Evolutionary conservation across 2,797 vertebrate species (phyloP), one percentile per base, ranked within the genome.

Genomic region (Sphaeramia orbicularis): DNA sequence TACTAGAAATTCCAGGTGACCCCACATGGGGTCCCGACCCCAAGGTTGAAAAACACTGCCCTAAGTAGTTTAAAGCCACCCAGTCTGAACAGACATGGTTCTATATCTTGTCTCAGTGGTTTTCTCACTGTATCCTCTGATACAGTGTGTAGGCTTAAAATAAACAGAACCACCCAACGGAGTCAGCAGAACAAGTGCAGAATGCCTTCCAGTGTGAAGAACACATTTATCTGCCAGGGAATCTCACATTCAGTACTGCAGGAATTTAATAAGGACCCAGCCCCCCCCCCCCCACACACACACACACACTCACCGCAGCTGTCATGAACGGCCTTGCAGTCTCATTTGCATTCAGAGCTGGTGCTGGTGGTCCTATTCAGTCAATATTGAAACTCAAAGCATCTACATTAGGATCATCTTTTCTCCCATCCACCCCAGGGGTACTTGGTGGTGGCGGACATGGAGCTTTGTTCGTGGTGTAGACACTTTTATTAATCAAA

Each of bases 401-500:
- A 62, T 87, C 89, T 81, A 89, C 88, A 88, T 92, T 83, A 85
- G 83, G 84, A 92, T 89, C 85, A 82, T 91, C 86, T 88, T 88
- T 89, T 92, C 76, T 88, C 78, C 60, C 71, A 61, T 90, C 84
- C 82, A 78, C 90, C 83, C 85, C 79, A 66, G 85, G 87, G 90
- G 83, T 43, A 79, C 89, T 86, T 65, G 75, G 77, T 69, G 76
- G 79, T 51, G 84, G 71, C 50, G 35, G 79, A 87, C 78, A 71
- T 32, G 71, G 65, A 63, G 73, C 87, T 89, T 91, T 92, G 87
- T 91, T 84, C 65, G 5, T 3, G 30, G 72, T 65, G 54, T 60
- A 74, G 82, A 80, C 80, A 78, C 78, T 90, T 91, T 85, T 90
- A 90, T 85, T 89, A 91, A 92, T 93, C 89, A 91, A 91, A 93